Base-by-base conservation (phyloP, 2,888 invertebrate genomes). In the Cheilosia urbana region DNA sequence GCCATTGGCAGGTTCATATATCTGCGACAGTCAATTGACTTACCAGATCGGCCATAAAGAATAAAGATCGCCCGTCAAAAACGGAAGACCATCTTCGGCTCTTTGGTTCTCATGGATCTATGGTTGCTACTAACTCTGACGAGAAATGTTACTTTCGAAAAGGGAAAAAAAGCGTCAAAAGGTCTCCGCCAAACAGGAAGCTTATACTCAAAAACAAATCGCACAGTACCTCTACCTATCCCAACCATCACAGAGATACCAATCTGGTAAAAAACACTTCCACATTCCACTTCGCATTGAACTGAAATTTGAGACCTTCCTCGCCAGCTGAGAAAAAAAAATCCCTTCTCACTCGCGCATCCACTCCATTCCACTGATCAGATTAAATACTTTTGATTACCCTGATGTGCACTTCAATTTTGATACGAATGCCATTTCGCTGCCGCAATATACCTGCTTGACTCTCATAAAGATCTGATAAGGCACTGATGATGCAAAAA, bases 1-100 rank as follows among this genome's bases (percentile, higher is more conserved):
- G 40, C 27, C 13, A 17, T 68, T 72, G 72, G 72, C 19, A 79
- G 65, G 51, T 79, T 72, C 63, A 71, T 78, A 62, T 69, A 71
- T 78, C 55, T 62, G 40, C 24, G 13, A 3, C 24, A 45, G 27
- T 34, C 7, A 13, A 19, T 63, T 63, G 19, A 27, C 9, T 62
- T 42, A 1, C 37, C 9, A 5, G 24, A 2, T 24, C 13, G 4
- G 13, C 15, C 15, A n/a, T n/a, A 11, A 51, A 24, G 51, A 13
- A 37, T 24, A 5, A 11, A 34, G 9, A 17, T 2, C 11, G 45
- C 55, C 34, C 30, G 27, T 55, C 68, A 34, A 27, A 53, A 15
- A 13, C 4, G 17, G 11, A 15, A 11, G 24, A 7, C 2, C 7
- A 17, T 17, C 6, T 17, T 7, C 2, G 9, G 17, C 45, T 45